phyloP scores from a whole-genome alignment of 1,140 invertebrate species.

The Triops cancriformis region DNA sequence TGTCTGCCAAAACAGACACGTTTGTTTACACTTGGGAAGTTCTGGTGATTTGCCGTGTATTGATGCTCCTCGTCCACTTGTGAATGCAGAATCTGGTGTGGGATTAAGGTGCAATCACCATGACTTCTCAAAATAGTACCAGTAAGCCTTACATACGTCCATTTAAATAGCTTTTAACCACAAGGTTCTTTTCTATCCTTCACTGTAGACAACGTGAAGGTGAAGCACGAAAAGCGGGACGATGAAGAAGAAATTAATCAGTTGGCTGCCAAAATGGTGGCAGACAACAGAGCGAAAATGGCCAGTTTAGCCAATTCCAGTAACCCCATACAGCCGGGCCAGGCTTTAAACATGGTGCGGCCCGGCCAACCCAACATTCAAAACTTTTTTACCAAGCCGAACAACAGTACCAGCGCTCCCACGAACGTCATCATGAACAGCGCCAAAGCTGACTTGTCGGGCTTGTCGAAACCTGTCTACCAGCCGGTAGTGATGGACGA shows the following conservation, averaged over 20 bases:
- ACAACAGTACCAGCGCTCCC: not conserved
- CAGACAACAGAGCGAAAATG: conserved; percentile 66
- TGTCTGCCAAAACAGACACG: conserved; percentile 8
- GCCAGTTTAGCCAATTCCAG: conserved; percentile 32
- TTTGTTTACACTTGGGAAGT: conserved; percentile 14
- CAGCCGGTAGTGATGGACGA: conserved; percentile 49
- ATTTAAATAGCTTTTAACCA: not conserved
- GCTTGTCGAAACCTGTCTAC: not conserved
- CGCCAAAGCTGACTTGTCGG: not conserved
- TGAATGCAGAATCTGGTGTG: not conserved
- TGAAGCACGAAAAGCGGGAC: conserved; percentile 59
- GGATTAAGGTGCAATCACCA: not conserved
- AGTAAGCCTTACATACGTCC: not conserved
- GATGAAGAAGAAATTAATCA: conserved; percentile 79
- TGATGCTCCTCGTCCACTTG: not conserved
- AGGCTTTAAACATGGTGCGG: conserved; percentile 28
- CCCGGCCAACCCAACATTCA: conserved; percentile 46
- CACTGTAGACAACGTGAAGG: conserved; percentile 32
- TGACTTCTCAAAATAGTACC: conserved; percentile 16
- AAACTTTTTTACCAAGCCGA: conserved; percentile 44
- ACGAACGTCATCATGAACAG: not conserved
- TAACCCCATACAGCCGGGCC: conserved; percentile 39
- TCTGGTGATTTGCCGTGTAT: not conserved
- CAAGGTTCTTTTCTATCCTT: not conserved
- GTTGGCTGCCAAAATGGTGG: conserved; percentile 73